Conservation (phyloP, 2,113 vertebrate species). For the Ivindomyrus marchei region DNA sequence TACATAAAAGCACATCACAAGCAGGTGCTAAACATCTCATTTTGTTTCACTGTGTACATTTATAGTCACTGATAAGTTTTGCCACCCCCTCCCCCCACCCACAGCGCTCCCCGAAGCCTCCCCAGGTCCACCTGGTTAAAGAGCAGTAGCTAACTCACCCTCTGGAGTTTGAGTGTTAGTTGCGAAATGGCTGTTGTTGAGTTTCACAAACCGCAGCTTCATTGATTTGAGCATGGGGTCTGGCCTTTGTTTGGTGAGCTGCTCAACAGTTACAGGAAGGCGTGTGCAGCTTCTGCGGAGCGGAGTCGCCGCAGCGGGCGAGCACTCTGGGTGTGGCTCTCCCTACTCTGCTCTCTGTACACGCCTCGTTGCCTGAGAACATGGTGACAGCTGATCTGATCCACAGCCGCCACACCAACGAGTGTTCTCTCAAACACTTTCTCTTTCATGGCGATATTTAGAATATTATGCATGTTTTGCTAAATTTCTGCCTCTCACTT, state of each 20-base stretch:
- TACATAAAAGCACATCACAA: background rate
- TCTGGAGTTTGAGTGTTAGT: background rate
- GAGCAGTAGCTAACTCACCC: background rate
- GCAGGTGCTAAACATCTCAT: background rate
- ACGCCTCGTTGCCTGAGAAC: background rate
- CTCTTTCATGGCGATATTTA: background rate
- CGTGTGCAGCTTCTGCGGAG: background rate
- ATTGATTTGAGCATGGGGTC: background rate
- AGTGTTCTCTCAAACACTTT: background rate
- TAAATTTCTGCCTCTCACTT: conserved; percentile 16
- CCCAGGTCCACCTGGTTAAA: background rate
- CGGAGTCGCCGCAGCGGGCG: background rate
- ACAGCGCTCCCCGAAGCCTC: background rate
- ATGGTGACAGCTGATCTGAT: background rate
- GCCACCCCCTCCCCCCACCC: background rate
- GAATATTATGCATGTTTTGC: background rate
- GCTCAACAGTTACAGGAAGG: conserved; percentile 3
- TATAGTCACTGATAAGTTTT: background rate
- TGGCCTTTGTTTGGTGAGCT: background rate
- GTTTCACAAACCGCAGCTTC: background rate
- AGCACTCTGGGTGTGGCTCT: background rate
- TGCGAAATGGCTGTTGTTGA: background rate
- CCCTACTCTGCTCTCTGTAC: background rate
- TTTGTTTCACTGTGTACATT: background rate
- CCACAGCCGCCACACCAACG: background rate